These are phyloP conservation scores for Saccopteryx leptura DNA, from an alignment of 2,113 vertebrate genomes.

Conservation along the genomic window DNA sequence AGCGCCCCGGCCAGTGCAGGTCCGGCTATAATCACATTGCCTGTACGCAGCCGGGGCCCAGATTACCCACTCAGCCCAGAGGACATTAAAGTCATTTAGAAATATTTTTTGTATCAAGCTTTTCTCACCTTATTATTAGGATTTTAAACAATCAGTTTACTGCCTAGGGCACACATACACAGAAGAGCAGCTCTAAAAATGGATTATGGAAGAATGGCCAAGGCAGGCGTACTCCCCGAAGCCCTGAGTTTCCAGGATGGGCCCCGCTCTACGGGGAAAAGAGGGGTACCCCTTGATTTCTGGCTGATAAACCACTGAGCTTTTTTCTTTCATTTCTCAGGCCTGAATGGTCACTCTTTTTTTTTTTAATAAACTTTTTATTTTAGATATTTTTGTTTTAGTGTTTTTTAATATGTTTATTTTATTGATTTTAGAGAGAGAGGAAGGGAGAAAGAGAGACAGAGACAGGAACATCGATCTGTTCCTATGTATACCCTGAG, in stretches of 20 bases:
- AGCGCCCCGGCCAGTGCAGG: constrained; percentile 29
- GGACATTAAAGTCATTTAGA: constrained; percentile 81
- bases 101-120: constrained; percentile 65
- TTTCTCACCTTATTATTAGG: constrained; percentile 73
- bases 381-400: background rate
- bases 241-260: background rate
- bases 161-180: constrained; percentile 10
- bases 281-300: background rate
- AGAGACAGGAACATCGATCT: no score
- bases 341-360: background rate
- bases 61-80: constrained; percentile 71
- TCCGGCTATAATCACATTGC: constrained; percentile 71
- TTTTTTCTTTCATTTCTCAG: background rate
- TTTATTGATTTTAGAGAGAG: no score
- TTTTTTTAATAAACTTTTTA: background rate
- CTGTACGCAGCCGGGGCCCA: constrained; percentile 22
- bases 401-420: no score
- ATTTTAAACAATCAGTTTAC: constrained; percentile 72
- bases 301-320: background rate
- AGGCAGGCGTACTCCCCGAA: background rate
- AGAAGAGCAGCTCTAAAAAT: constrained; percentile 50
- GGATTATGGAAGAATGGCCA: constrained; percentile 3
- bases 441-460: no score
- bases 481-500: no score
- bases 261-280: background rate